phyloP scores from a whole-genome alignment of 2,113 vertebrate genomes.

The Nothoprocta pentlandii region DNA sequence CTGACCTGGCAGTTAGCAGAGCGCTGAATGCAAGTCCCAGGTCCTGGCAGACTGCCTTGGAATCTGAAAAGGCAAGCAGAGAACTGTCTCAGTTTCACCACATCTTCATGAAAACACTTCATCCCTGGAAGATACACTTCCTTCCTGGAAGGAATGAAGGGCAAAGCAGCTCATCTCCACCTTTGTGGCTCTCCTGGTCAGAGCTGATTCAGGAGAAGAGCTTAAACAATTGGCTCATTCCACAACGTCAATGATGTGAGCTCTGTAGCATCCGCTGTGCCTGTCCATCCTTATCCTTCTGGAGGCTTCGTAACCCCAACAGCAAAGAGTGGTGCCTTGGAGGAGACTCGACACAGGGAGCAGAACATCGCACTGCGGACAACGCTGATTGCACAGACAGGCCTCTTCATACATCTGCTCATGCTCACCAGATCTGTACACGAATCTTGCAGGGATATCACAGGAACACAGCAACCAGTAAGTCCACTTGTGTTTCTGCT shows the following conservation, averaged over 20 bases:
- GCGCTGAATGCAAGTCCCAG: not conserved
- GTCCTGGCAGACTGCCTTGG: not conserved
- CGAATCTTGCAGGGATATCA: not conserved
- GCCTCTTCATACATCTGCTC: not conserved
- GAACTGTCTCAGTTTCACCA: not conserved
- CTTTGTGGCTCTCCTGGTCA: not conserved
- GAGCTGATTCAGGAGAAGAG: not conserved
- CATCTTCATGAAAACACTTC: not conserved
- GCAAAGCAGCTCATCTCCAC: not conserved
- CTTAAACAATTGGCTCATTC: not conserved
- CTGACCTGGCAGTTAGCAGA: constrained; percentile 24
- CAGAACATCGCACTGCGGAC: not conserved
- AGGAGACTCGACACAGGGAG: not conserved
- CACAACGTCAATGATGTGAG: not conserved
- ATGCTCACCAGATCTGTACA: accelerated
- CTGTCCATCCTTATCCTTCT: not conserved
- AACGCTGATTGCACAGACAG: not conserved
- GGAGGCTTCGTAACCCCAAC: not conserved
- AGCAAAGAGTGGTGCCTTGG: not conserved
- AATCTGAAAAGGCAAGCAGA: constrained; percentile 14
- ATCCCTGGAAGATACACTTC: not conserved
- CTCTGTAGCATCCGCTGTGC: not conserved
- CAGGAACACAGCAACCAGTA: not conserved
- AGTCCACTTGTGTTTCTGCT: not conserved
- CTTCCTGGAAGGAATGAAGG: not conserved